Evolutionary conservation across 2,888 invertebrate genomes (phyloP).

Genomic region (Patella depressa): DNA sequence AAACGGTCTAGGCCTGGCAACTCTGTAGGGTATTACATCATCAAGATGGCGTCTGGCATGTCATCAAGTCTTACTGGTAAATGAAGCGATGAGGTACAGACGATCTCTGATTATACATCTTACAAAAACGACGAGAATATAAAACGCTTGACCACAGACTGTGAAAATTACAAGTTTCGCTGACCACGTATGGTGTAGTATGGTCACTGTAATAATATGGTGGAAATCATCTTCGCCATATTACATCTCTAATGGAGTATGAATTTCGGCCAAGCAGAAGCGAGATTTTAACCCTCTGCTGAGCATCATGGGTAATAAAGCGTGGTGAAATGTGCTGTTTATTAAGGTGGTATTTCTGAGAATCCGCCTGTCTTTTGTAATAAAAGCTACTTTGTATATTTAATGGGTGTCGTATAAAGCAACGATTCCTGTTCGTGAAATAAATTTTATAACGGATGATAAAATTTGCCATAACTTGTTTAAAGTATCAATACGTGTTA

Average conservation of each 20-base stretch:
- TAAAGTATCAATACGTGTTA: too few species aligned
- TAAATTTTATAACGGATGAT: too few species aligned
- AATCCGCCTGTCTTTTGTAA: too few species aligned
- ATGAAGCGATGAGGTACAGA: conserved; percentile 10
- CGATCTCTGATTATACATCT: neutral
- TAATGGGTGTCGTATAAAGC: too few species aligned
- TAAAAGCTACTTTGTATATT: too few species aligned
- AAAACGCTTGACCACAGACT: conserved; percentile 9
- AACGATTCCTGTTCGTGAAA: too few species aligned
- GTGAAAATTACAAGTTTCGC: conserved; percentile 10
- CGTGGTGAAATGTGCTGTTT: too few species aligned
- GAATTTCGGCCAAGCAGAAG: conserved; percentile 12
- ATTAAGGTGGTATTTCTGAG: too few species aligned
- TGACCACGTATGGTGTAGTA: neutral
- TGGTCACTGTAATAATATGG: neutral
- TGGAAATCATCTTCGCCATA: neutral
- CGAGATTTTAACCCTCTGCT: conserved; percentile 5
- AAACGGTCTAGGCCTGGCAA: too few species aligned
- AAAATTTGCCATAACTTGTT: too few species aligned
- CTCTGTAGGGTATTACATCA: too few species aligned
- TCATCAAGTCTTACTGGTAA: conserved; percentile 1
- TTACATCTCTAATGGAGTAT: conserved; percentile 9
- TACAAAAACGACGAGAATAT: neutral
- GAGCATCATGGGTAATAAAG: neutral
- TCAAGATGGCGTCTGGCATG: neutral